Conservation (phyloP, 2,797 vertebrate genomes). For the Euthynnus affinis region DNA sequence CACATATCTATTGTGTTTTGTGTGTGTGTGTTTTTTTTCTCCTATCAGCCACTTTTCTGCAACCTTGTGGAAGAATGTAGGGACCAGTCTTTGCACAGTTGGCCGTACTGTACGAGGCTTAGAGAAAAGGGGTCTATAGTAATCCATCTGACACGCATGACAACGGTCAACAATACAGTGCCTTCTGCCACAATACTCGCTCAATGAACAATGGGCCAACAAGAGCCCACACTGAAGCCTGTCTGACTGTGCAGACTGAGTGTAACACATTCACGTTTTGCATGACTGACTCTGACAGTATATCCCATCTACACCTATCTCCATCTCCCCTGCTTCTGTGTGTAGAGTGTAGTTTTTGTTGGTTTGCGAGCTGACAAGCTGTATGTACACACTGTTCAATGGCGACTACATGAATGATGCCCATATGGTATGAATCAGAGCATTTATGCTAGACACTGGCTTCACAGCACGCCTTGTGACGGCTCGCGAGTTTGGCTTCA, state of each 20-base stretch:
- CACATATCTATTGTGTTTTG: background rate
- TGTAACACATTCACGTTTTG: constrained; percentile 50
- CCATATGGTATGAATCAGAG: constrained; percentile 63
- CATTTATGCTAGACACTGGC: constrained; percentile 41
- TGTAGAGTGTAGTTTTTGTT: constrained; percentile 23
- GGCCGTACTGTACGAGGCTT: constrained; percentile 17
- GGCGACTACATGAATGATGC: constrained; percentile 35
- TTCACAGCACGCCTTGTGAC: constrained; percentile 48
- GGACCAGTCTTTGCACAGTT: background rate
- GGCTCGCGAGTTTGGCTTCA: constrained; percentile 36
- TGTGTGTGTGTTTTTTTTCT: background rate
- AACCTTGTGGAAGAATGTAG: background rate
- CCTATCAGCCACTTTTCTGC: constrained; percentile 19
- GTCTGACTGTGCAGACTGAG: constrained; percentile 43
- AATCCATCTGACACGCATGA: constrained; percentile 63
- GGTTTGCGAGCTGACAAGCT: constrained; percentile 26
- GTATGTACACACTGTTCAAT: background rate
- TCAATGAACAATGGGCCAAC: constrained; percentile 63
- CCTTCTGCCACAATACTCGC: constrained; percentile 41
- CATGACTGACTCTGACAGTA: constrained; percentile 39
- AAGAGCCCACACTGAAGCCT: constrained; percentile 42
- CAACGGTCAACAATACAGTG: constrained; percentile 56
- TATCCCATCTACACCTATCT: constrained; percentile 40
- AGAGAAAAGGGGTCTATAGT: constrained; percentile 37
- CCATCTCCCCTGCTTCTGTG: background rate